Conservation (phyloP, 2,888 invertebrate species). For the Pardosa pseudoannulata region DNA sequence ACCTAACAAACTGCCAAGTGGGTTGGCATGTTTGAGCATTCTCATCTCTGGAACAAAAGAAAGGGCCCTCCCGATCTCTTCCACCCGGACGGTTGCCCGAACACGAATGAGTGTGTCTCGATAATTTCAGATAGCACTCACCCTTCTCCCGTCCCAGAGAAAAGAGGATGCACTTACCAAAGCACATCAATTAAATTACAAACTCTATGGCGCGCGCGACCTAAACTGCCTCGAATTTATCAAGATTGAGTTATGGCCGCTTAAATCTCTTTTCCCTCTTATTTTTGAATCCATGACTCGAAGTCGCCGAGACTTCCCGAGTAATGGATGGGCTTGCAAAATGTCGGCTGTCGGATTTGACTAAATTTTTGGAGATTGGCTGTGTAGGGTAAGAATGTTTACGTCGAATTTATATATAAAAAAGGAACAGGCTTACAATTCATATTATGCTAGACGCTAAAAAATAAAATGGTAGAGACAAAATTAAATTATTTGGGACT, state of each 20-base stretch:
- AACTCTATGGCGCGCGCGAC: conserved; percentile 49
- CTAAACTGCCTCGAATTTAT: conserved; percentile 62
- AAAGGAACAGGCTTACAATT: no score
- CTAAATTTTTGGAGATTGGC: no score
- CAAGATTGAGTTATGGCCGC: conserved; percentile 44
- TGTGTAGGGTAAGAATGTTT: neutral
- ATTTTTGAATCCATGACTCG: neutral
- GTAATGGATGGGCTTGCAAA: no score
- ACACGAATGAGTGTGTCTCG: neutral
- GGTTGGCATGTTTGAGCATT: neutral
- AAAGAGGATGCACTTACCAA: conserved; percentile 11
- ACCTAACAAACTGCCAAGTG: neutral
- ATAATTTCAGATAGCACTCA: neutral
- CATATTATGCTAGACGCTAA: no score
- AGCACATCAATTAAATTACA: conserved; percentile 63
- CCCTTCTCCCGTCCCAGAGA: neutral
- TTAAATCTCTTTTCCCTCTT: conserved; percentile 32
- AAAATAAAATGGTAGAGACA: no score
- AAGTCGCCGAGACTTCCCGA: no score
- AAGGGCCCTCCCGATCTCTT: conserved; percentile 2
- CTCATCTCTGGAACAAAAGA: conserved; percentile 40
- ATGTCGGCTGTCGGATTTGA: neutral
- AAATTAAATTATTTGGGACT: no score
- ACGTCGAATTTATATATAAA: no score
- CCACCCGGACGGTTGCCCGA: neutral